These are phyloP conservation scores for Tetrapedia diversipes DNA, from an alignment of 2,888 invertebrate genomes.

Conservation along the genomic window DNA sequence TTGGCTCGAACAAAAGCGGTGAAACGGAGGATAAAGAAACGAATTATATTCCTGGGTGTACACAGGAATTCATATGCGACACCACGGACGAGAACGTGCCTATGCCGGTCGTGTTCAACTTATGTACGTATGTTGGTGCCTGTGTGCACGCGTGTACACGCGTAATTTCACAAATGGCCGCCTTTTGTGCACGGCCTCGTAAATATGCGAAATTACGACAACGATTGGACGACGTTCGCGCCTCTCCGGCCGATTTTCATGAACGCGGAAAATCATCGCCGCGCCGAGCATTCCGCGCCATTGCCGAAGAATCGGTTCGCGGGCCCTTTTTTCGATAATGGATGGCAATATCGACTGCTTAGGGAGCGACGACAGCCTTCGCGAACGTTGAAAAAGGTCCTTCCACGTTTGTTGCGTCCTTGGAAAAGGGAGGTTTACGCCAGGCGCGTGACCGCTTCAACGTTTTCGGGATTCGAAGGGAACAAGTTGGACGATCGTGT, in stretches of 20 bases:
- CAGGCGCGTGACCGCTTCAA: background rate
- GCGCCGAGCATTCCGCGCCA: slow-evolving; percentile 9
- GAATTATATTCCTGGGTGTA: slow-evolving; percentile 23
- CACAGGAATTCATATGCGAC: slow-evolving; percentile 6
- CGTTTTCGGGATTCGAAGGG: background rate
- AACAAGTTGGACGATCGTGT: too few relatives aligned
- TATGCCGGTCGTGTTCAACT: slow-evolving; percentile 20
- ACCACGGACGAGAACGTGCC: background rate
- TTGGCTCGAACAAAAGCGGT: background rate
- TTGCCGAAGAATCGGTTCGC: background rate
- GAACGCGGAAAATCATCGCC: slow-evolving; percentile 44
- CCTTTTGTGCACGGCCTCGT: slow-evolving; percentile 58
- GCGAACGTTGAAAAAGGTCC: background rate
- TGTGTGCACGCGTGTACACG: slow-evolving; percentile 21
- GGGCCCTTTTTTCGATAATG: background rate
- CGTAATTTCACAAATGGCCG: slow-evolving; percentile 68
- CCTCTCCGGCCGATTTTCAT: slow-evolving; percentile 51
- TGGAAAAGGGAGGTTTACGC: background rate
- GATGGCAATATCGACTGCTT: too few relatives aligned
- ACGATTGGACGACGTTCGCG: slow-evolving; percentile 56
- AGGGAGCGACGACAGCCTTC: background rate
- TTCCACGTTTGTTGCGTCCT: background rate
- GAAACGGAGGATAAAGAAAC: slow-evolving; percentile 13
- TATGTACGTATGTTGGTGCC: background rate
- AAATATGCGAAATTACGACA: slow-evolving; percentile 65